Conservation (phyloP, 2,888 invertebrate genomes). For the Drosophila rellima region DNA sequence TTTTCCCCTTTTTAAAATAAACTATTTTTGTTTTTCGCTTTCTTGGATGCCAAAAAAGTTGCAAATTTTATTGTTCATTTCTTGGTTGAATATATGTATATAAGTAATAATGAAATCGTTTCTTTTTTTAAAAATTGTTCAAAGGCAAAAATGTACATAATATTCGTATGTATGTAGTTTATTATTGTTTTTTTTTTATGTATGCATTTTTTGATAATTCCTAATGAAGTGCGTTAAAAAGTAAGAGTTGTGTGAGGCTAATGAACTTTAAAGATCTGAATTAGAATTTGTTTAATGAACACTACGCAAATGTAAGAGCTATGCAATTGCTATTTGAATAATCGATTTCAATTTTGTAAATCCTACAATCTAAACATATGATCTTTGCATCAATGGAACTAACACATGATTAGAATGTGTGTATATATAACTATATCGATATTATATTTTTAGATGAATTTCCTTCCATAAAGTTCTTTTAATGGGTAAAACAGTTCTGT, state of each 20-base stretch:
- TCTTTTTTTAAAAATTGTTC: constrained; percentile 59
- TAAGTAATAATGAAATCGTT: constrained; percentile 69
- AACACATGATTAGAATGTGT: constrained; percentile 11
- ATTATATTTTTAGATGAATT: not conserved
- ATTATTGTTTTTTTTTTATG: constrained; percentile 15
- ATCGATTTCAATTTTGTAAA: constrained; percentile 8
- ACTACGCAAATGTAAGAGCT: constrained; percentile 33
- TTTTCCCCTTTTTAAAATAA: not conserved
- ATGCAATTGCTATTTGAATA: constrained; percentile 29
- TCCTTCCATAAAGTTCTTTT: constrained; percentile 1
- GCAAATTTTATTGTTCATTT: constrained; percentile 67
- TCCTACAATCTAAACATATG: constrained; percentile 8
- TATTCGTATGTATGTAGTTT: constrained; percentile 21
- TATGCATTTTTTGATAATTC: constrained; percentile 38
- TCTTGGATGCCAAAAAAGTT: constrained; percentile 77
- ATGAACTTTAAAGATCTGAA: constrained; percentile 18
- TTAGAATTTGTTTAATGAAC: constrained; percentile 28
- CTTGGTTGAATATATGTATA: constrained; percentile 50
- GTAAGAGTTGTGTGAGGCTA: constrained; percentile 42
- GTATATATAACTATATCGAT: not conserved
- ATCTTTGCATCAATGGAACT: constrained; percentile 14
- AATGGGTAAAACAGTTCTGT: constrained; percentile 50
- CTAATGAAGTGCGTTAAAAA: constrained; percentile 65
- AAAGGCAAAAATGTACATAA: constrained; percentile 74
- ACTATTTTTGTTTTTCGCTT: constrained; percentile 61